Evolutionary conservation across 2,888 invertebrate species (phyloP).

Genomic region (Steinernema hermaphroditum): DNA sequence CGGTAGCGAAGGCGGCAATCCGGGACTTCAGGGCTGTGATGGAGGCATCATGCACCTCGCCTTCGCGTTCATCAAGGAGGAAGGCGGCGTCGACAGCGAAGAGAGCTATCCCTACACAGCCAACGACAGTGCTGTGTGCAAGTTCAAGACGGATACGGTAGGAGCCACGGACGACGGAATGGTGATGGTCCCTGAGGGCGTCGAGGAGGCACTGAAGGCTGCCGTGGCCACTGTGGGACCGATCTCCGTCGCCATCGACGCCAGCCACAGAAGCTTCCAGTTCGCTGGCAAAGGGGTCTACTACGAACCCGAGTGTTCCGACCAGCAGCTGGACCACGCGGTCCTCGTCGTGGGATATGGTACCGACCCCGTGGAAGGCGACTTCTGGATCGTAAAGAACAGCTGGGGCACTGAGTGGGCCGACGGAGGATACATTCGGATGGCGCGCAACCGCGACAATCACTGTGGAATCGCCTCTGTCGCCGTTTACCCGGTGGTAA

Average conservation of each 20-base stretch:
- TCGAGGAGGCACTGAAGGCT: conserved; percentile 62
- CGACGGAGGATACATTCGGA: conserved; percentile 80
- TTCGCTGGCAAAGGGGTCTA: conserved; percentile 66
- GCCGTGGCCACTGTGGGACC: conserved; percentile 66
- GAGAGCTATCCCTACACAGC: conserved; percentile 78
- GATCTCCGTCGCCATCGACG: conserved; percentile 66
- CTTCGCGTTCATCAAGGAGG: conserved; percentile 69
- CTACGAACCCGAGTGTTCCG: conserved; percentile 72
- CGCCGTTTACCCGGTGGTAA: conserved; percentile 78
- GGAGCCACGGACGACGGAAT: conserved; percentile 67
- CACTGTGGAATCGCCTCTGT: conserved; percentile 84
- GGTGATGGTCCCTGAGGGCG: conserved; percentile 64
- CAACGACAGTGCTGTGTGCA: conserved; percentile 62
- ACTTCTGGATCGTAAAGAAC: conserved; percentile 85
- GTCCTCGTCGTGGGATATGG: conserved; percentile 89
- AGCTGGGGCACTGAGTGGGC: conserved; percentile 88
- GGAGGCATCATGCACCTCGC: conserved; percentile 70
- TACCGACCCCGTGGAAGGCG: conserved; percentile 70
- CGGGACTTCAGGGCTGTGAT: no score
- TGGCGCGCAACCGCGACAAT: conserved; percentile 78
- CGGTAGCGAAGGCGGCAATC: conserved; percentile 69
- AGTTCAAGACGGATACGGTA: conserved; percentile 63
- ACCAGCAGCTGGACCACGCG: conserved; percentile 81
- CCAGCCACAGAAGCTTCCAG: conserved; percentile 66
- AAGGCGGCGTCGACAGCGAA: conserved; percentile 85